Conservation (phyloP, 2,113 vertebrate species). For the Pyrgilauda ruficollis region DNA sequence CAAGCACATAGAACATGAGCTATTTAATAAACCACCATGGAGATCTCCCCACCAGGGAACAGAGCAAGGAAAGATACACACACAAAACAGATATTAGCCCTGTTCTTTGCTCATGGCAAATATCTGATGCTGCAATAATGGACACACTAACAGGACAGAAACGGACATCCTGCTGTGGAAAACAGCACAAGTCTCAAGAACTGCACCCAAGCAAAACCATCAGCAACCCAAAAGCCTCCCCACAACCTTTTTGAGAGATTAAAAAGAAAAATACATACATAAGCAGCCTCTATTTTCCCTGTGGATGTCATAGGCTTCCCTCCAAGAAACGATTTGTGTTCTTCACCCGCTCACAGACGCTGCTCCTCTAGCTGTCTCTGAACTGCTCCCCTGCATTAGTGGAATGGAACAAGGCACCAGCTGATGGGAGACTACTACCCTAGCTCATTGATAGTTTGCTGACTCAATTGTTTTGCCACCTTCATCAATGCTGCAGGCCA, state of each 20-base stretch:
- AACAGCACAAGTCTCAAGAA: not conserved
- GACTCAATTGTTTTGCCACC: not conserved
- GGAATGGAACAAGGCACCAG: accelerated
- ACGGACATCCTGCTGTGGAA: not conserved
- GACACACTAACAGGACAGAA: not conserved
- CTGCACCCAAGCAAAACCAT: not conserved
- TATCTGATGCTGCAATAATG: not conserved
- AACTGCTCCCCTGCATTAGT: not conserved
- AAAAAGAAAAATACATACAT: not conserved
- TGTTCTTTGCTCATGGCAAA: not conserved
- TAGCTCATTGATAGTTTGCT: not conserved
- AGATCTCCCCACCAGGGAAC: not conserved
- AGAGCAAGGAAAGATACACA: not conserved
- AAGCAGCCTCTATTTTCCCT: not conserved
- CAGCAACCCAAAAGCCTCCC: not conserved
- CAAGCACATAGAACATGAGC: not conserved
- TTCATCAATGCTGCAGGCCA: not conserved
- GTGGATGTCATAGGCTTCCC: not conserved
- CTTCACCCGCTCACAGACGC: not conserved
- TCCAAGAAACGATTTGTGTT: accelerated
- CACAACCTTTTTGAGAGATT: not conserved
- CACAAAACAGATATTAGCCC: not conserved
- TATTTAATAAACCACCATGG: not conserved
- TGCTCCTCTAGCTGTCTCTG: not conserved
- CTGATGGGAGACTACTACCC: not conserved